These are phyloP conservation scores for Heterochromis multidens DNA, from an alignment of 2,113 vertebrate species.

Conservation along the genomic window DNA sequence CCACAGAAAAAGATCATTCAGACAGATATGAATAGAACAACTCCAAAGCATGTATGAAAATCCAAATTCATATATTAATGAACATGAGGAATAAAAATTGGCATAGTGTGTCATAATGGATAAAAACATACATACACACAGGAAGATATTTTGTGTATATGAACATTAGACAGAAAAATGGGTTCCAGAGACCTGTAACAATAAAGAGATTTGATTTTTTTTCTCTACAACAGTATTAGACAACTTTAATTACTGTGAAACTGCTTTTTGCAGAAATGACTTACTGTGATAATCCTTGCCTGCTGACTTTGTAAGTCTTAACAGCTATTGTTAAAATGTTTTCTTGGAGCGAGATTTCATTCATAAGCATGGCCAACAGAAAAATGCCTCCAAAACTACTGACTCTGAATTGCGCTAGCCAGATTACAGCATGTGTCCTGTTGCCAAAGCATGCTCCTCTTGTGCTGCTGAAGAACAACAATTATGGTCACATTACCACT, in stretches of 20 bases:
- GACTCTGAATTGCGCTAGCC: not conserved
- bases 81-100: not conserved
- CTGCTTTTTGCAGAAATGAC: not conserved
- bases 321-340: not conserved
- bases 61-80: not conserved
- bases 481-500: not conserved
- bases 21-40: not conserved
- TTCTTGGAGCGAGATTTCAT: not conserved
- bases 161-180: not conserved
- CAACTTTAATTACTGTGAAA: not conserved
- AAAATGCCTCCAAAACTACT: not conserved
- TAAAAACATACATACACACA: not conserved
- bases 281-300: not conserved
- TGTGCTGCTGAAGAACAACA: not conserved
- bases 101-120: not conserved
- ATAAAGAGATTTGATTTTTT: not conserved
- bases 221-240: not conserved
- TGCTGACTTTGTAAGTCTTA: not conserved
- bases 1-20: not conserved
- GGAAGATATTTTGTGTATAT: not conserved
- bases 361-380: not conserved
- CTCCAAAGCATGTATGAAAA: not conserved
- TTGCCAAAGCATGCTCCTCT: not conserved
- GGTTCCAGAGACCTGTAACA: not conserved
- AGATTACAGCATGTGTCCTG: not conserved